A percentile compares a stretch with the other conserved stretches of the same genome.
phyloP scores from a whole-genome alignment of 2,797 vertebrate species.

The Cynopterus sphinx region DNA sequence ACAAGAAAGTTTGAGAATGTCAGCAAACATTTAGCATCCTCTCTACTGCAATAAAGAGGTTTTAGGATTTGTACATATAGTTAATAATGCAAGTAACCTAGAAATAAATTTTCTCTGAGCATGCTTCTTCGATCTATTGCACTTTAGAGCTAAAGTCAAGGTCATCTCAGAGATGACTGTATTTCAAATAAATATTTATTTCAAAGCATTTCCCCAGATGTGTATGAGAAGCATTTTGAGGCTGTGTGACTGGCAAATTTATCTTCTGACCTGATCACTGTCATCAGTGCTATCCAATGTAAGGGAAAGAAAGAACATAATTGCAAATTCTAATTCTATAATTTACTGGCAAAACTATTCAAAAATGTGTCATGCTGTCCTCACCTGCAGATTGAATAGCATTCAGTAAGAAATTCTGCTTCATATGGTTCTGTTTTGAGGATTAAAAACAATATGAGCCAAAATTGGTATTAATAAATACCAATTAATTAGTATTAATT shows the following conservation, averaged over 20 bases:
- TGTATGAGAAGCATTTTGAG: neutral
- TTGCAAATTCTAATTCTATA: neutral
- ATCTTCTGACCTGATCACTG: neutral
- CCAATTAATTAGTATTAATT: no score
- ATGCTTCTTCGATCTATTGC: neutral
- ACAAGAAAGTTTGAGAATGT: neutral
- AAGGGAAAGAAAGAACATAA: neutral
- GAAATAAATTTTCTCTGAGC: neutral
- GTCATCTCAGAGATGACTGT: neutral
- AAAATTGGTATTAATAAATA: no score
- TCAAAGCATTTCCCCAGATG: neutral
- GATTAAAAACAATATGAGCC: neutral
- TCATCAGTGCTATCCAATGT: neutral
- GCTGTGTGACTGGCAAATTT: neutral
- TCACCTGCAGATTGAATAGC: neutral
- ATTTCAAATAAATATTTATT: conserved; percentile 12
- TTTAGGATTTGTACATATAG: neutral
- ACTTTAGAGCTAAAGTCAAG: neutral
- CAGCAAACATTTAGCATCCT: neutral
- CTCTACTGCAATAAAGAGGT: neutral
- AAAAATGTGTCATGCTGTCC: neutral
- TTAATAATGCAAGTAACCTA: neutral
- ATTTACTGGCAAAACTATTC: neutral
- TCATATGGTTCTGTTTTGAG: neutral
- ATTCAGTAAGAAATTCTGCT: neutral